Percentiles rank a stretch among this genome's conserved stretches.
These are phyloP conservation scores for Acleris laterana DNA, from an alignment of 2,888 invertebrate species.

Conservation along the genomic window DNA sequence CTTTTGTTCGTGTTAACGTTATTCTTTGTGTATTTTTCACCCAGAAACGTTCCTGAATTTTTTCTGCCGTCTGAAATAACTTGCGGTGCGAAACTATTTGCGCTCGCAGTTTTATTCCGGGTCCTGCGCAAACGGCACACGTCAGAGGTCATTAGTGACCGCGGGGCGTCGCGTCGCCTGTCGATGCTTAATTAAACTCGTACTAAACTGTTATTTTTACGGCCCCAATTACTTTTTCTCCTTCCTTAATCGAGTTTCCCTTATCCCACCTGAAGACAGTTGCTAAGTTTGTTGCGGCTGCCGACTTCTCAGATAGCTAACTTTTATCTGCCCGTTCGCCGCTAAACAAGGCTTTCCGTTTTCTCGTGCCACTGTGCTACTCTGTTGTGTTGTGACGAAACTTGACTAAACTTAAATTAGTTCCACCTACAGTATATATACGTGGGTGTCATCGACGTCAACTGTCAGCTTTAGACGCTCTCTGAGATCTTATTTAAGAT, in stretches of 20 bases:
- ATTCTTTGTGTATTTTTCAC: neutral
- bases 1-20: slow-evolving; percentile 18
- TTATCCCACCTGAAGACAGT: slow-evolving; percentile 74
- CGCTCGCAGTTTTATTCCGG: neutral
- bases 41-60: neutral
- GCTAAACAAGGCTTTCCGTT: slow-evolving; percentile 69
- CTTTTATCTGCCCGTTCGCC: slow-evolving; percentile 62
- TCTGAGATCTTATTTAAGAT: too few species aligned
- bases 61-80: neutral
- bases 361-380: slow-evolving; percentile 53
- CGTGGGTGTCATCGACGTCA: slow-evolving; percentile 47
- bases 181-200: slow-evolving; percentile 58
- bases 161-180: slow-evolving; percentile 33
- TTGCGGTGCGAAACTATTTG: too few species aligned
- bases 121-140: slow-evolving; percentile 15
- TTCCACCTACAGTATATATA: slow-evolving; percentile 45
- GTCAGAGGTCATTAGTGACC: slow-evolving; percentile 30
- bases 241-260: slow-evolving; percentile 72
- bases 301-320: slow-evolving; percentile 63
- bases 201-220: slow-evolving; percentile 54
- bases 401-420: slow-evolving; percentile 65
- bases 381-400: slow-evolving; percentile 55
- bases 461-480: slow-evolving; percentile 32
- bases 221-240: slow-evolving; percentile 69
- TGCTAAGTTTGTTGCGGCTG: slow-evolving; percentile 69